phyloP scores from a whole-genome alignment of 1,140 invertebrate genomes.

The Drosophila suzukii region DNA sequence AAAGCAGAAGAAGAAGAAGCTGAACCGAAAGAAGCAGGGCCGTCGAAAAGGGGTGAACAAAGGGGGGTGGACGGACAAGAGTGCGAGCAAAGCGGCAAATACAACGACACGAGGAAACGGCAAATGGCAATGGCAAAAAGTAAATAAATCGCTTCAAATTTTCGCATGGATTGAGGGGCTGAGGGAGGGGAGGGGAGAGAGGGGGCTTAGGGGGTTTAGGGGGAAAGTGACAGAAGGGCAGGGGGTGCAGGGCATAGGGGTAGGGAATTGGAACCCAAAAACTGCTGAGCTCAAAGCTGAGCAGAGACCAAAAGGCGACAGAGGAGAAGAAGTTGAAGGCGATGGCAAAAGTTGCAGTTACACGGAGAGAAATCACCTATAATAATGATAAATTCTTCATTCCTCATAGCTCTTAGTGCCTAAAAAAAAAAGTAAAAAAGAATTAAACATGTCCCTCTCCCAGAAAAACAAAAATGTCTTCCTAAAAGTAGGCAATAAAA shows the following conservation, averaged over 20 bases:
- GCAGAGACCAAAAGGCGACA: constrained; percentile 14
- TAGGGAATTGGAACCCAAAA: constrained; percentile 53
- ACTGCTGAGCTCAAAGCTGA: constrained; percentile 73
- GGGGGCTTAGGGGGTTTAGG: neutral
- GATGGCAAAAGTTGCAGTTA: constrained; percentile 47
- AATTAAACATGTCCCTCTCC: neutral
- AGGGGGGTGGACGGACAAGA: constrained; percentile 7
- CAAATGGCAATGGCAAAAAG: constrained; percentile 77
- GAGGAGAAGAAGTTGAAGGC: constrained; percentile 16
- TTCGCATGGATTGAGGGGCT: constrained; percentile 69
- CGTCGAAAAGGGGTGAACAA: constrained; percentile 2
- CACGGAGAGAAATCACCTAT: constrained; percentile 1
- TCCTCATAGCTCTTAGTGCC: neutral
- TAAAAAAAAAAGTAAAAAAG: no score
- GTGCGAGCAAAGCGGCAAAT: constrained; percentile 44
- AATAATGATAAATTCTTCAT: neutral
- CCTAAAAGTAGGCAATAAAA: neutral
- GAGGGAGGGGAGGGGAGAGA: constrained; percentile 1
- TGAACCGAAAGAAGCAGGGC: constrained; percentile 17
- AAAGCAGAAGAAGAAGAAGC: constrained; percentile 15
- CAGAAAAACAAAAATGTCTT: neutral
- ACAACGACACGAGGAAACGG: constrained; percentile 62
- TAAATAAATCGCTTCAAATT: constrained; percentile 82
- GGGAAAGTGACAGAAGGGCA: neutral
- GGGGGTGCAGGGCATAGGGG: neutral